These are phyloP conservation scores for Theonella swinhoei DNA, from an alignment of 37 sponge, comb jelly and placozoan species.

Conservation along the genomic window DNA sequence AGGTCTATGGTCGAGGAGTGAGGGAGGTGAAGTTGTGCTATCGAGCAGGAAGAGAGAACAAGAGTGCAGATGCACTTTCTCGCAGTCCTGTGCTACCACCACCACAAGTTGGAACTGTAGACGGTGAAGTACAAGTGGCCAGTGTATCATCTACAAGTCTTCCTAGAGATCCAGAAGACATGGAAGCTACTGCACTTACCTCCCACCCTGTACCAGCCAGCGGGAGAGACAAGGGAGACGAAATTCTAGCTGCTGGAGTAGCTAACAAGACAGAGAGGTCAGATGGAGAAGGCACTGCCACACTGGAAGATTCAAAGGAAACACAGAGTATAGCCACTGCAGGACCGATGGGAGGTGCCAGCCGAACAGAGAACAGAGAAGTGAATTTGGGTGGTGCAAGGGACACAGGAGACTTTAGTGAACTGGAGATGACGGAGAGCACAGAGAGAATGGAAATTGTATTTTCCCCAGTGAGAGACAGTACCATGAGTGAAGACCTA, in stretches of 20 bases:
- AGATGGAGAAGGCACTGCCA: background rate
- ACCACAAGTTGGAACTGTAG: background rate
- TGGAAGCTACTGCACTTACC: background rate
- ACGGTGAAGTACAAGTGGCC: conserved; percentile 27
- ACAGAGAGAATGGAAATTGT: background rate
- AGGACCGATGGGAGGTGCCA: no score
- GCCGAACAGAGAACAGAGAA: no score
- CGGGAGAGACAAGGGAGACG: no score
- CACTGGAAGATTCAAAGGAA: background rate
- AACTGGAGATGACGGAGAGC: background rate
- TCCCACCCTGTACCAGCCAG: no score
- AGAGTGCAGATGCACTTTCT: conserved; percentile 49
- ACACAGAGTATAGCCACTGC: background rate
- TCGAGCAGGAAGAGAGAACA: conserved; percentile 22
- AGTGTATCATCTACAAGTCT: background rate
- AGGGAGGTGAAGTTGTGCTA: conserved; percentile 6
- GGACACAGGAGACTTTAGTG: no score
- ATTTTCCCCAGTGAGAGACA: no score
- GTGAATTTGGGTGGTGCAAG: no score
- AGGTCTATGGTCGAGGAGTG: conserved; percentile 22
- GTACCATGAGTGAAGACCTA: no score
- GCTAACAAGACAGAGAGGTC: background rate
- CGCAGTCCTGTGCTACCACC: background rate
- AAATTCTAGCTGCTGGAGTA: background rate
- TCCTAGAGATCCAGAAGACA: background rate